Evolutionary conservation across 2,797 vertebrate genomes (phyloP).

Genomic region (Gymnodraco acuticeps): DNA sequence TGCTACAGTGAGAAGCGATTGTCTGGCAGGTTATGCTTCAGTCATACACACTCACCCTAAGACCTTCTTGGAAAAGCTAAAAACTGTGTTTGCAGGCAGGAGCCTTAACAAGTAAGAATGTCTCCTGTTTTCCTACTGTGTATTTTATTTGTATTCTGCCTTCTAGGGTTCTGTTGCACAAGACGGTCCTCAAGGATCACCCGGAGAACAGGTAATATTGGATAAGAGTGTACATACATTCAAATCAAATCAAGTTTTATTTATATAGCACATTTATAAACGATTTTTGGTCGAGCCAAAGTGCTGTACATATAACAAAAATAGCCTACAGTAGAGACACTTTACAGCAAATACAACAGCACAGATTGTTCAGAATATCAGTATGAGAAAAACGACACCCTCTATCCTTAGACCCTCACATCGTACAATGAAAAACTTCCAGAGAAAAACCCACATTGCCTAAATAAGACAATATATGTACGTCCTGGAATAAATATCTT

Average conservation of each 20-base stretch:
- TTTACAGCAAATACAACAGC: no score
- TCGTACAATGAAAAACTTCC: no score
- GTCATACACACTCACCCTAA: slow-evolving; percentile 60
- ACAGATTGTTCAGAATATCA: no score
- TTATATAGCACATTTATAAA: no score
- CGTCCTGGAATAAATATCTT: slow-evolving; percentile 12
- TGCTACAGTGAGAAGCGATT: slow-evolving; percentile 49
- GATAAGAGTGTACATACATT: slow-evolving; percentile 7
- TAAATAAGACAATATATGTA: slow-evolving; percentile 2
- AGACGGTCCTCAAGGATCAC: slow-evolving; percentile 87
- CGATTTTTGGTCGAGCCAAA: no score
- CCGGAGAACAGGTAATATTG: slow-evolving; percentile 89
- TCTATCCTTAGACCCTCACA: no score
- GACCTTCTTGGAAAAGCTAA: slow-evolving; percentile 60
- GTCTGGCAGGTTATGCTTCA: slow-evolving; percentile 55
- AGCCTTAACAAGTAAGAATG: slow-evolving; percentile 30
- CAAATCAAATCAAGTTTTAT: no score
- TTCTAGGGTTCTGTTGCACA: slow-evolving; percentile 90
- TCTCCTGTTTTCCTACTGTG: slow-evolving; percentile 32
- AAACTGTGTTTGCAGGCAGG: slow-evolving; percentile 38
- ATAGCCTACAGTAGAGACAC: no score
- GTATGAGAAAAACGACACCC: no score
- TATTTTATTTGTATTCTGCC: slow-evolving; percentile 28
- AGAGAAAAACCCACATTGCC: no score
- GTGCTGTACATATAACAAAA: no score